Conservation (phyloP, 1,140 invertebrate genomes). For the Hycleus cichorii region DNA sequence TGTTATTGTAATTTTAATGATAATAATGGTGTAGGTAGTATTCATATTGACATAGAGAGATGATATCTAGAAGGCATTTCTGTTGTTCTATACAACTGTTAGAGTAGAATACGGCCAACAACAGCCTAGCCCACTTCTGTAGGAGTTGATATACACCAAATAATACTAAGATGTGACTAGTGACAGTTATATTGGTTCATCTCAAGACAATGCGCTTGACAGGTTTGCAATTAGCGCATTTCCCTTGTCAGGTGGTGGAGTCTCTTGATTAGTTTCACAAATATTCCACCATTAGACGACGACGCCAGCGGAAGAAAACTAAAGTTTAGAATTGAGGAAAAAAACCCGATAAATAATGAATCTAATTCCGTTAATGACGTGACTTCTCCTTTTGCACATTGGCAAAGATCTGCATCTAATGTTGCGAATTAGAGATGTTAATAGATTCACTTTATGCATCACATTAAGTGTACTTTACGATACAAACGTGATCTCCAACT, state of each 20-base stretch:
- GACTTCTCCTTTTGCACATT: too few species aligned
- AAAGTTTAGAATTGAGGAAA: too few species aligned
- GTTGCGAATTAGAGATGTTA: too few species aligned
- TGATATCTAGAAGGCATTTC: too few species aligned
- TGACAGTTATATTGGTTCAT: slow-evolving; percentile 37
- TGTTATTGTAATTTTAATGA: not conserved
- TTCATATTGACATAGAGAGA: too few species aligned
- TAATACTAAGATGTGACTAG: slow-evolving; percentile 26
- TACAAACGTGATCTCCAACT: too few species aligned
- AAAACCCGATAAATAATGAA: too few species aligned
- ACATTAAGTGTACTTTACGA: too few species aligned
- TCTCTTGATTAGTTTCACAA: slow-evolving; percentile 20
- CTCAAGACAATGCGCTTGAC: slow-evolving; percentile 24
- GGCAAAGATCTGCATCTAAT: too few species aligned
- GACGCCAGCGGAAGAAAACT: not conserved
- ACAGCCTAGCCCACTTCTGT: not conserved
- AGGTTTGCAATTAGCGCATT: slow-evolving; percentile 30
- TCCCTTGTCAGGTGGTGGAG: slow-evolving; percentile 15
- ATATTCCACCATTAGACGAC: slow-evolving; percentile 2
- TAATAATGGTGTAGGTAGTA: too few species aligned
- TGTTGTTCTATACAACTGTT: not conserved
- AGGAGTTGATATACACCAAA: slow-evolving; percentile 9
- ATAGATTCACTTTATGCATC: too few species aligned
- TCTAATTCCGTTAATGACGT: too few species aligned
- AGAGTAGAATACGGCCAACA: not conserved